Evolutionary conservation across 2,888 invertebrate species (phyloP).

Genomic region (Phorcus lineatus): DNA sequence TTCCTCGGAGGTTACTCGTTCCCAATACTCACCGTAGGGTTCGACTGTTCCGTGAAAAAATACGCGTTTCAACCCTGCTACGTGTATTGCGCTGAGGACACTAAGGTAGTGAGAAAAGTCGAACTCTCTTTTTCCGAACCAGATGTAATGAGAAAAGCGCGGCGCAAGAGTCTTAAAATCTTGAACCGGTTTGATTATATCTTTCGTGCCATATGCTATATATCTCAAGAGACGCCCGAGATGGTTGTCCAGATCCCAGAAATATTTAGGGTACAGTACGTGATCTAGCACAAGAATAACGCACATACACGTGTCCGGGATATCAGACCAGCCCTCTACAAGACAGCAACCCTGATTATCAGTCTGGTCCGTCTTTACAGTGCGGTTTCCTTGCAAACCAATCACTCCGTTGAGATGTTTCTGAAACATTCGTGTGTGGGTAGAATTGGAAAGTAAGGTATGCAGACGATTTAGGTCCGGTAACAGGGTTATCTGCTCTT

Average conservation of each 20-base stretch:
- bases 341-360: not conserved
- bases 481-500: not conserved
- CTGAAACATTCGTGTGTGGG: not conserved
- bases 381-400: not conserved
- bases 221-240: not conserved
- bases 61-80: not conserved
- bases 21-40: conserved; percentile 14
- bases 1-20: not conserved
- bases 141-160: not conserved
- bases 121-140: not conserved
- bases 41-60: not conserved
- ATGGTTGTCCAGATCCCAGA: not conserved
- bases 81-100: conserved; percentile 5
- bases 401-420: not conserved
- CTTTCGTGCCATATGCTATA: not conserved
- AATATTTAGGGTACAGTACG: not conserved
- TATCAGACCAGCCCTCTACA: not conserved
- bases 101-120: not conserved
- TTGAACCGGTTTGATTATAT: not conserved
- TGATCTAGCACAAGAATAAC: not conserved
- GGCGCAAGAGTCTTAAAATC: not conserved
- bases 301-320: not conserved
- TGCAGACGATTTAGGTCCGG: not conserved
- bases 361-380: not conserved
- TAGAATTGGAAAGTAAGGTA: not conserved